Conservation (phyloP, 2,113 vertebrate species). For the Ochotona princeps region DNA sequence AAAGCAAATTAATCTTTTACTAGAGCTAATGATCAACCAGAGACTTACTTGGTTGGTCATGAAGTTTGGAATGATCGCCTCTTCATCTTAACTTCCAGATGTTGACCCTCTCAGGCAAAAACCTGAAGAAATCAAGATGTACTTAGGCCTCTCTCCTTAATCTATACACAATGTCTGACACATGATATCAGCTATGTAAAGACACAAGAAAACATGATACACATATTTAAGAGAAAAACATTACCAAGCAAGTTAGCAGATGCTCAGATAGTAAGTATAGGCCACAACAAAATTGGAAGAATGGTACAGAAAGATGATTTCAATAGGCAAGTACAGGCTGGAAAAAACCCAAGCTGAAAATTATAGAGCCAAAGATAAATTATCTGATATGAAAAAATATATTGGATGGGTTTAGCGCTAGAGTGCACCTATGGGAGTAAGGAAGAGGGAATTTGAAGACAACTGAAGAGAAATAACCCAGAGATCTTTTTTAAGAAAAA, state of each 20-base stretch:
- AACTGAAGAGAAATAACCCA: not conserved
- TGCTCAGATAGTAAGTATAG: not conserved
- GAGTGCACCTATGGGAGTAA: not conserved
- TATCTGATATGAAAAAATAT: not conserved
- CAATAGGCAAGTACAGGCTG: not conserved
- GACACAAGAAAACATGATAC: slow-evolving; percentile 4
- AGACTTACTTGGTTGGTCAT: not conserved
- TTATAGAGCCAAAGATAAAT: not conserved
- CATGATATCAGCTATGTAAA: not conserved
- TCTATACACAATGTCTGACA: not conserved
- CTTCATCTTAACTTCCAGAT: not conserved
- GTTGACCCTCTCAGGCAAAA: not conserved
- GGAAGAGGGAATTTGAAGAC: not conserved
- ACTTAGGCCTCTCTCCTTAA: not conserved
- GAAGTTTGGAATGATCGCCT: slow-evolving; percentile 24
- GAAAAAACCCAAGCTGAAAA: not conserved
- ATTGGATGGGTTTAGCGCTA: not conserved
- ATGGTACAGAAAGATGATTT: slow-evolving; percentile 29
- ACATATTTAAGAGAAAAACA: not conserved
- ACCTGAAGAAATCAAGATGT: not conserved
- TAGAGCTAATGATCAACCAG: not conserved
- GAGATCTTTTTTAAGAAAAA: not conserved
- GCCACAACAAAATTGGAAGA: not conserved
- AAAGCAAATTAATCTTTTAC: not conserved
- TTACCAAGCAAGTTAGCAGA: not conserved